Percentiles rank a stretch among this genome's conserved stretches.
These are phyloP conservation scores for Sterrhoptilus dennistouni DNA, from an alignment of 2,113 vertebrate species.

Conservation along the genomic window DNA sequence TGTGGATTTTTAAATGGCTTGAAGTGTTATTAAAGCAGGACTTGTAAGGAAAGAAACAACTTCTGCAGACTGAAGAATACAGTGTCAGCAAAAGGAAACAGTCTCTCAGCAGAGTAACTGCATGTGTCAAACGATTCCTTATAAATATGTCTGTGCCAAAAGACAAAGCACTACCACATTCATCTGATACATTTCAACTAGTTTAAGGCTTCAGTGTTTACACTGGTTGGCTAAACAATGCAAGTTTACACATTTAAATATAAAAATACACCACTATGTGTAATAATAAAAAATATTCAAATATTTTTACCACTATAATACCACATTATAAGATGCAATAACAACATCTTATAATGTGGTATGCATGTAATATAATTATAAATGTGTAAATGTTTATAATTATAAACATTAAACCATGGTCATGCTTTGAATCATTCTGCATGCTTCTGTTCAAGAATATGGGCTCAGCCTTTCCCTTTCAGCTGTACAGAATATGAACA, in stretches of 20 bases:
- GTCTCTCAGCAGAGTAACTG: neutral
- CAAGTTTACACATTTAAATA: neutral
- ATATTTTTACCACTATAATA: neutral
- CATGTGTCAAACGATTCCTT: neutral
- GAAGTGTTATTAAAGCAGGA: constrained; percentile 23
- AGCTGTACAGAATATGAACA: neutral
- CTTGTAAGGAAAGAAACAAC: constrained; percentile 30
- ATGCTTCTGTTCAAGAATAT: neutral
- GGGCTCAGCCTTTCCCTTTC: neutral
- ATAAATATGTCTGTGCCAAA: neutral
- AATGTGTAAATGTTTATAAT: neutral
- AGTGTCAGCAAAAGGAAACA: constrained; percentile 43
- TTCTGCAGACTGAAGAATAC: neutral
- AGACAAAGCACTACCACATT: neutral
- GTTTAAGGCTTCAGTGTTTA: neutral
- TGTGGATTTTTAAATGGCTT: constrained; percentile 5
- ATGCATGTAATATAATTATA: neutral
- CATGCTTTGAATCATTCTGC: neutral
- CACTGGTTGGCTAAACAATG: neutral
- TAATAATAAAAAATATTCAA: neutral
- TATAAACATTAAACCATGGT: neutral
- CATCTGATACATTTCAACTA: neutral
- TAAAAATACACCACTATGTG: neutral
- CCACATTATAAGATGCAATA: neutral
- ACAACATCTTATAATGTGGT: no score